phyloP scores from a whole-genome alignment of 2,797 vertebrate species.

The Coendou prehensilis region DNA sequence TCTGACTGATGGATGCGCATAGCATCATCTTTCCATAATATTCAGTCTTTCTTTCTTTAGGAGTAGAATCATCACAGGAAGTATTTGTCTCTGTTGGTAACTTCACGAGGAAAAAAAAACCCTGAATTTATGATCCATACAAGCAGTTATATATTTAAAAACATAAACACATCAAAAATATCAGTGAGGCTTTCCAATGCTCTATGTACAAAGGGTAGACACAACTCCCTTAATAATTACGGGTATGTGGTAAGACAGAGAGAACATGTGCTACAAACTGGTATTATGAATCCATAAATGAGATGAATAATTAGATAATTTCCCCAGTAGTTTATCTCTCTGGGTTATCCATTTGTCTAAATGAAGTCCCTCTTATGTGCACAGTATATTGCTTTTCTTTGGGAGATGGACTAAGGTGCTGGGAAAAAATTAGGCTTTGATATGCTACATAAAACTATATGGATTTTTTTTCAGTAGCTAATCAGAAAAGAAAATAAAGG shows the following conservation, averaged over 20 bases:
- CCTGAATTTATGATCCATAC: background rate
- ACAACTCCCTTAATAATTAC: background rate
- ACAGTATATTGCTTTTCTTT: background rate
- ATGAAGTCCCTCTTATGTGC: background rate
- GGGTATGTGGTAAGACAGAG: background rate
- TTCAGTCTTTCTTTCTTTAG: slow-evolving; percentile 45
- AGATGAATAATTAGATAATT: background rate
- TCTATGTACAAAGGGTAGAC: background rate
- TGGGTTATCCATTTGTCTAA: slow-evolving; percentile 32
- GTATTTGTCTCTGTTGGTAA: background rate
- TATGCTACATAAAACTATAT: background rate
- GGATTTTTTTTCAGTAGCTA: background rate
- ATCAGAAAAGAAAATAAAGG: slow-evolving; percentile 4
- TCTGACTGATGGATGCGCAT: slow-evolving; percentile 60
- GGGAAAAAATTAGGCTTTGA: background rate
- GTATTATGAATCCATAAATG: background rate
- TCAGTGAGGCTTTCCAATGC: background rate
- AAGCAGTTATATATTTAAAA: background rate
- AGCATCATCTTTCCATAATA: slow-evolving; percentile 33
- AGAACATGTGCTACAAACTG: background rate
- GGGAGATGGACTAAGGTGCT: background rate
- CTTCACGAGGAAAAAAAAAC: background rate
- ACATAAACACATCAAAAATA: background rate
- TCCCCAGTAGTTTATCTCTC: background rate
- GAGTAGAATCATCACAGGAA: slow-evolving; percentile 30